These are phyloP conservation scores for Drosophila nr. fundita DNA, from an alignment of 2,888 invertebrate genomes.

Conservation along the genomic window DNA sequence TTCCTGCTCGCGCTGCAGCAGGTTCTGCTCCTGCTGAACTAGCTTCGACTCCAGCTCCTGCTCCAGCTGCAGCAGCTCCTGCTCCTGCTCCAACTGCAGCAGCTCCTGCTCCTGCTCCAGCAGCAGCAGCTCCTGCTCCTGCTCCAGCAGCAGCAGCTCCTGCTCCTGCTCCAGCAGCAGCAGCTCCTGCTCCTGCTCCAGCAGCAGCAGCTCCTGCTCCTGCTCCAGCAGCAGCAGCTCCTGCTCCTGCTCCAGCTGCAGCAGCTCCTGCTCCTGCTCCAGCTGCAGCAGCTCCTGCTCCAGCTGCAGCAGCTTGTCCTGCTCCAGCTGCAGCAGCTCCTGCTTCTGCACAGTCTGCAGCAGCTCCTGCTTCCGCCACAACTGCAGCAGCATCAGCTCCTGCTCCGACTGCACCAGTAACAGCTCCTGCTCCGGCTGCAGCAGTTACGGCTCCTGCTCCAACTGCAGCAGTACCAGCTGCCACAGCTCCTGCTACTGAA, in stretches of 20 bases:
- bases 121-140: neutral
- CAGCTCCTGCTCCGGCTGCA: conserved; percentile 11
- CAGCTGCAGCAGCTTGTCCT: neutral
- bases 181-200: conserved; percentile 6
- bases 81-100: conserved; percentile 11
- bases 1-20: too few species aligned
- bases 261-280: conserved; percentile 5
- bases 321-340: neutral
- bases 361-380: neutral
- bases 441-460: neutral
- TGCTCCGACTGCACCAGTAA: neutral
- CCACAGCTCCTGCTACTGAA: neutral
- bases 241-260: neutral
- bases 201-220: neutral
- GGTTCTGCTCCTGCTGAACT: neutral
- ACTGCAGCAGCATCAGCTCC: neutral
- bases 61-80: neutral
- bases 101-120: neutral
- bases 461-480: neutral
- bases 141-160: conserved; percentile 9
- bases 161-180: neutral
- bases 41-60: neutral
- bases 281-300: neutral
- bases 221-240: neutral
- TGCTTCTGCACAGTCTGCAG: neutral